A percentile compares a stretch with the other conserved stretches of the same genome.
Evolutionary conservation across 2,888 invertebrate genomes (phyloP).

Genomic region (Drosophila koepferae): DNA sequence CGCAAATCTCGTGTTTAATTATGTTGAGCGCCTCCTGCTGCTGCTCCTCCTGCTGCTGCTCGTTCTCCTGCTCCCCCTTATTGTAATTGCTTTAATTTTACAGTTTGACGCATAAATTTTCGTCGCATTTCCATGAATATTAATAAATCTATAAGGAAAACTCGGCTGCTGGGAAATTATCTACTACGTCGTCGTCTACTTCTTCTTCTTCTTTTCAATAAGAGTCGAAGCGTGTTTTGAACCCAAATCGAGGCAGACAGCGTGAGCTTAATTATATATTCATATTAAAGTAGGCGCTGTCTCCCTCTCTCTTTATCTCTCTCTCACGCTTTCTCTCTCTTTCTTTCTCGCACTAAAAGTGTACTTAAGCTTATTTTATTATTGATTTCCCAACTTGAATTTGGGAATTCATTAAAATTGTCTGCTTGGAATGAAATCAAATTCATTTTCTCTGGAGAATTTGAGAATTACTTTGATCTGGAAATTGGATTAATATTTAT

Average conservation of each 20-base stretch:
- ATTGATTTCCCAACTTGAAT: slow-evolving; percentile 19
- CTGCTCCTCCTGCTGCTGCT: background rate
- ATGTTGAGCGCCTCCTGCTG: slow-evolving; percentile 18
- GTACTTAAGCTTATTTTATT: background rate
- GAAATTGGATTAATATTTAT: slow-evolving; percentile 5
- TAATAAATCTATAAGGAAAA: slow-evolving; percentile 38
- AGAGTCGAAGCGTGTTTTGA: slow-evolving; percentile 35
- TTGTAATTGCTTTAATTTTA: slow-evolving; percentile 65
- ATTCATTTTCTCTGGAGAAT: slow-evolving; percentile 2
- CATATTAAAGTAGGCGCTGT: slow-evolving; percentile 18
- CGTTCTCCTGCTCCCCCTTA: background rate
- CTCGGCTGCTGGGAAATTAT: slow-evolving; percentile 40
- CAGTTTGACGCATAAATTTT: slow-evolving; percentile 65
- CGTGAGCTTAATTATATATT: slow-evolving; percentile 35
- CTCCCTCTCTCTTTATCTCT: too few species aligned
- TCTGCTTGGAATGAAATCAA: background rate
- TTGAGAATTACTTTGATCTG: slow-evolving; percentile 23
- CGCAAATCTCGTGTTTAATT: slow-evolving; percentile 60
- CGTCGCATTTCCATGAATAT: slow-evolving; percentile 60
- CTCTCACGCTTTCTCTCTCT: background rate
- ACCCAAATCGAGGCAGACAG: slow-evolving; percentile 28
- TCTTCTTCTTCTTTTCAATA: slow-evolving; percentile 36
- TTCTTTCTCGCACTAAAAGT: background rate
- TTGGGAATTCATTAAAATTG: slow-evolving; percentile 4
- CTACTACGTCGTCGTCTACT: background rate